phyloP scores from a whole-genome alignment of 2,797 vertebrate species.

The Acanthurus lineatus region DNA sequence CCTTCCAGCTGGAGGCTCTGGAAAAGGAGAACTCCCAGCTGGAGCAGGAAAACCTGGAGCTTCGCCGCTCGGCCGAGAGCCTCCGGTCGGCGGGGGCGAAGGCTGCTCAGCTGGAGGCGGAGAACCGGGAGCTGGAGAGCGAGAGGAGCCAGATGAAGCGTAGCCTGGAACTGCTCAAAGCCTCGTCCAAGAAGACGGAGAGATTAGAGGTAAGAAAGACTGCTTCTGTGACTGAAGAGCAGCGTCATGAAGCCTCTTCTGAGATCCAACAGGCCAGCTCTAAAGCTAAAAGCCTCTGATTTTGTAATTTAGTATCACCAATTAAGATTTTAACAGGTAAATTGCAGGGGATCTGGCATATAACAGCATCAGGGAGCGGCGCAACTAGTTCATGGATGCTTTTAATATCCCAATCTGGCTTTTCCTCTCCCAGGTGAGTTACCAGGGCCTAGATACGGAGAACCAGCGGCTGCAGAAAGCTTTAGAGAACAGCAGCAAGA shows the following conservation, averaged over 20 bases:
- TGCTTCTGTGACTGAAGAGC: not conserved
- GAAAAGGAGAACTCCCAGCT: conserved; percentile 96
- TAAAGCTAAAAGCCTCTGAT: not conserved
- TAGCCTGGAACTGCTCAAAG: conserved; percentile 94
- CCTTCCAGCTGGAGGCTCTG: conserved; percentile 93
- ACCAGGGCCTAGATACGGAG: conserved; percentile 96
- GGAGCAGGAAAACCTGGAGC: conserved; percentile 94
- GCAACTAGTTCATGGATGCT: conserved; percentile 64
- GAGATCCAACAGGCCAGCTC: not conserved
- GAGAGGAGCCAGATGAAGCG: conserved; percentile 94
- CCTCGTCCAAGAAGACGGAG: conserved; percentile 95
- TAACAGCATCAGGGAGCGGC: conserved; percentile 38
- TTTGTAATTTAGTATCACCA: conserved; percentile 23
- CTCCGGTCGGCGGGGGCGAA: conserved; percentile 90
- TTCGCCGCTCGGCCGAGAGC: conserved; percentile 91
- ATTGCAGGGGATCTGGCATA: conserved; percentile 70
- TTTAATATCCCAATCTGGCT: conserved; percentile 62
- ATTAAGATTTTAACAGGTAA: conserved; percentile 11
- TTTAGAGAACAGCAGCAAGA: conserved; percentile 96
- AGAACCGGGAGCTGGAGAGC: conserved; percentile 95
- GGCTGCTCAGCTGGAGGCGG: conserved; percentile 92
- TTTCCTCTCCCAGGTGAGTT: conserved; percentile 86
- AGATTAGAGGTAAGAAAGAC: conserved; percentile 88
- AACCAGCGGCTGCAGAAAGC: conserved; percentile 98
- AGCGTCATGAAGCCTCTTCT: not conserved